Percentiles rank a stretch among this genome's conserved stretches.
Conservation (phyloP, 2,113 vertebrate species). For the Ammodytes marinus region DNA sequence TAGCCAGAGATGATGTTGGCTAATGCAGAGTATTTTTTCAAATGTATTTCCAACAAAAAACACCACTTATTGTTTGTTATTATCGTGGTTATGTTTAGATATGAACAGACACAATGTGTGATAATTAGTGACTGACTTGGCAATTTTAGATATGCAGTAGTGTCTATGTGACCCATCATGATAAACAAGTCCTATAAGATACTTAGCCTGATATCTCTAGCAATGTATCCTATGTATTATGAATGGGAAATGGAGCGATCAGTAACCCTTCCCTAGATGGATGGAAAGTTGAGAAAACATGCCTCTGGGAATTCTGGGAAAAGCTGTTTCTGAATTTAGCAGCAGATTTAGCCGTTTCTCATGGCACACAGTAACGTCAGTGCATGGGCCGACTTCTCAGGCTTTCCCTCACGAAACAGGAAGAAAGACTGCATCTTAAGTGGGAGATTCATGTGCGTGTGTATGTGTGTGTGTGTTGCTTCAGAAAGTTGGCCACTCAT, state of each 20-base stretch:
- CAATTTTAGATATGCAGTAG: neutral
- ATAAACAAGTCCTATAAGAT: neutral
- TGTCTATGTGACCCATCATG: neutral
- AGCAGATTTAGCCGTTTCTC: conserved; percentile 48
- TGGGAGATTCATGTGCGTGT: conserved; percentile 4
- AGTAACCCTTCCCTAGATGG: neutral
- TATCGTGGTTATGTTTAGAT: too few species aligned
- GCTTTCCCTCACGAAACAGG: conserved; percentile 10
- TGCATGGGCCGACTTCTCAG: conserved; percentile 42
- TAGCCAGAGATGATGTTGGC: neutral
- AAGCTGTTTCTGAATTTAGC: conserved; percentile 26
- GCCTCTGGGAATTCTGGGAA: conserved; percentile 59
- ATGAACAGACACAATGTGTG: too few species aligned
- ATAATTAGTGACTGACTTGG: neutral
- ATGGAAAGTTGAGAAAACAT: neutral
- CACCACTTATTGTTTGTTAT: neutral
- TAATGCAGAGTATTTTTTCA: neutral
- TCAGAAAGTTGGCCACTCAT: conserved; percentile 74
- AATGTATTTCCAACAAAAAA: neutral
- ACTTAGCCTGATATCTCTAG: neutral
- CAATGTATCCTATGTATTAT: neutral
- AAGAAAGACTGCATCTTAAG: conserved; percentile 23
- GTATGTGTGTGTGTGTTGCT: conserved; percentile 1
- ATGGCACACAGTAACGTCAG: conserved; percentile 50
- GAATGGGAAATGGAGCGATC: neutral